phyloP scores from a whole-genome alignment of 2,888 invertebrate species.

The Dyspetes luteomarginatus region DNA sequence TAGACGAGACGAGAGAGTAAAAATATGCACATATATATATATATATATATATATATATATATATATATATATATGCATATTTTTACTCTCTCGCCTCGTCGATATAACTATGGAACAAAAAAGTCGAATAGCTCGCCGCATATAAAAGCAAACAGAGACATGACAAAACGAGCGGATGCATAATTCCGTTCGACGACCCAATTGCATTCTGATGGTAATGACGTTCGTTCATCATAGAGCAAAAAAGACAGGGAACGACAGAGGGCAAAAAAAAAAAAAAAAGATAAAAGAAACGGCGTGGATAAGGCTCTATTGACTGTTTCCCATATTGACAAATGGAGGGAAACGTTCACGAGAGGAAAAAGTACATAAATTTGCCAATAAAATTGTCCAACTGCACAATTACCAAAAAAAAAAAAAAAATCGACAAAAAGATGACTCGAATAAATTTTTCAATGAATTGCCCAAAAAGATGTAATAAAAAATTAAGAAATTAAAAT shows the following conservation, averaged over 20 bases:
- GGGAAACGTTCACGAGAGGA: conserved; percentile 21
- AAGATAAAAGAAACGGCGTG: neutral
- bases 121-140: conserved; percentile 23
- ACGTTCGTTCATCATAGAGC: conserved; percentile 27
- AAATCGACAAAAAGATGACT: neutral
- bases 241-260: conserved; percentile 15
- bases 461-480: neutral
- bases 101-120: conserved; percentile 18
- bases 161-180: conserved; percentile 53
- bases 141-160: conserved; percentile 51
- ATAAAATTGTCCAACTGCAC: too few relatives aligned
- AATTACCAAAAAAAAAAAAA: neutral
- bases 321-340: conserved; percentile 52
- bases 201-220: conserved; percentile 72
- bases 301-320: conserved; percentile 57
- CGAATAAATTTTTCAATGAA: neutral
- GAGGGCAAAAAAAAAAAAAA: conserved; percentile 19
- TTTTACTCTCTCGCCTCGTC: neutral
- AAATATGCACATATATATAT: too few relatives aligned
- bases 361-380: conserved; percentile 1
- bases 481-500: neutral
- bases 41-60: too few relatives aligned
- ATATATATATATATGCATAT: too few relatives aligned
- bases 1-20: too few relatives aligned
- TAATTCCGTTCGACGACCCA: conserved; percentile 68